A percentile compares a stretch with the other conserved stretches of the same genome.
phyloP scores from a whole-genome alignment of 2,888 invertebrate genomes.

The Drosophila silvestris region DNA sequence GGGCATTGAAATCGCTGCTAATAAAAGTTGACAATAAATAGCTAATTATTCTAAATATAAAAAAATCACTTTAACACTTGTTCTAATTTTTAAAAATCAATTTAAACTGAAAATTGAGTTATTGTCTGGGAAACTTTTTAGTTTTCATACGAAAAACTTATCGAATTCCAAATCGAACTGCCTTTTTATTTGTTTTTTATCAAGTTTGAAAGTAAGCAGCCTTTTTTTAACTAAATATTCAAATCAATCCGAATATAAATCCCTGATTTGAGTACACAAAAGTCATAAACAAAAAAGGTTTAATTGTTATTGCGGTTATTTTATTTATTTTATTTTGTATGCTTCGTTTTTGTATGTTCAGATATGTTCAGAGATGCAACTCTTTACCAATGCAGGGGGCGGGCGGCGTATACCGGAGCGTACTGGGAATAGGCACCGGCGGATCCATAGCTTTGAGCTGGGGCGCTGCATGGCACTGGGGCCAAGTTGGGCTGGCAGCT shows the following conservation, averaged over 20 bases:
- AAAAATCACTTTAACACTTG: background rate
- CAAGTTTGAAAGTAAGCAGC: background rate
- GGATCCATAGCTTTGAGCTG: constrained; percentile 70
- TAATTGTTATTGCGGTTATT: constrained; percentile 2
- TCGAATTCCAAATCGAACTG: background rate
- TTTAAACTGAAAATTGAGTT: background rate
- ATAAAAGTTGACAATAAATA: constrained; percentile 8
- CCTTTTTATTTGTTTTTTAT: background rate
- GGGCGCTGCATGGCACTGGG: constrained; percentile 79
- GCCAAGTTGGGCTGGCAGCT: constrained; percentile 80
- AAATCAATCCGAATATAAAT: background rate
- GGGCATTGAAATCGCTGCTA: background rate
- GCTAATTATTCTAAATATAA: background rate
- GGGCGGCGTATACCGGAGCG: constrained; percentile 71
- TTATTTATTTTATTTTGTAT: constrained; percentile 41
- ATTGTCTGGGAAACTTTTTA: too few relatives aligned
- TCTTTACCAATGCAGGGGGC: constrained; percentile 52
- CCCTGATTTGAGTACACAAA: background rate
- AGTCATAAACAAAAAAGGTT: background rate
- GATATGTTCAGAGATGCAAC: background rate
- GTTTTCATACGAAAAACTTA: background rate
- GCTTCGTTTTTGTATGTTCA: constrained; percentile 1
- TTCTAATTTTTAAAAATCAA: background rate
- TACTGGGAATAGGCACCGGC: constrained; percentile 81
- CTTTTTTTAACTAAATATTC: background rate